Base-by-base conservation (phyloP, 2,888 invertebrate species). In the Lepas anatifera region DNA sequence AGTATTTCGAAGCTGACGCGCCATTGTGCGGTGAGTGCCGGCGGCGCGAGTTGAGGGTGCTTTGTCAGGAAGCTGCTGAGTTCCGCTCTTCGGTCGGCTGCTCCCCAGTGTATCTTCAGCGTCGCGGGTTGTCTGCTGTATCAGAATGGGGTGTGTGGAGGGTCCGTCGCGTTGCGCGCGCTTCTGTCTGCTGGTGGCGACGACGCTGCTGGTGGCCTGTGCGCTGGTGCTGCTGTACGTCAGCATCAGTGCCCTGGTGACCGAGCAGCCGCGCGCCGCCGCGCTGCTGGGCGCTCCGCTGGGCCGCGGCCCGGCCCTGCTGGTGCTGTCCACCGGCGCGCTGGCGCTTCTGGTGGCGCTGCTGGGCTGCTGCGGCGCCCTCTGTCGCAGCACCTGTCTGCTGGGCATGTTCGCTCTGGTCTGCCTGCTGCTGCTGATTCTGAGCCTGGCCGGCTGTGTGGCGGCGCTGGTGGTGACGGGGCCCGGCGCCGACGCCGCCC, bases 381-480 rank as follows among this genome's bases (percentile, higher is more conserved):
- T 58, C 22, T 18, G 10, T 1, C 32, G 25, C 25, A 58, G 35
- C 35, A 10, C 22, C 35, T 18, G 32, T 22, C 22, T 58, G 58
- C 18, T 58, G 32, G 58, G 58, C 35, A 85, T 92, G 76, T 85
- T 92, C 71, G 89, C 90, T 83, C 87, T 88, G 73, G 92, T 92
- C 80, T 92, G 91, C 91, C 82, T 90, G 71, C 84, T 91, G 39
- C 82, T 92, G 74, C 83, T 92, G 58, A 87, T 88, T 35, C 83
- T 92, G 68, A 84, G 92, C 69, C 87, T 90, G 77, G 92, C 91
- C 72, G 92, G 92, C 84, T 87, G 88, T 25, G 86, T 90, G 68
- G 86, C 92, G 74, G 92, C 92, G 67, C 87, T 91, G 71, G 89
- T 89, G 77, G 92, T 91, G 91, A 87, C 89, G 77, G 84, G 85